Conservation (phyloP, 2,797 vertebrate genomes). For the Macrochelys suwanniensis region DNA sequence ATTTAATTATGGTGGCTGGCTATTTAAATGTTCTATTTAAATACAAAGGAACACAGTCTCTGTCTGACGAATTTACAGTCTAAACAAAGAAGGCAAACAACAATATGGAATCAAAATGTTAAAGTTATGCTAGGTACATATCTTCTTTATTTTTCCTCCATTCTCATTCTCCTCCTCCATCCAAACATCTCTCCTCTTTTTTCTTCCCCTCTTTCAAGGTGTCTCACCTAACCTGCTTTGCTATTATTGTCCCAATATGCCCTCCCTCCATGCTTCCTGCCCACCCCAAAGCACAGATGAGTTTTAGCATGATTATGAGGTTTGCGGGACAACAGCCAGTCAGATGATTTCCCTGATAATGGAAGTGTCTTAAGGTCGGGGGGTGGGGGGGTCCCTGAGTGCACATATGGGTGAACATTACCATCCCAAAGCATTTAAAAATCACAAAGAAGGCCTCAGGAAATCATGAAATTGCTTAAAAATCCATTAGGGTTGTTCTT, state of each 20-base stretch:
- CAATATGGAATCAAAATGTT: fast-evolving
- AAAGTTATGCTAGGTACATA: background rate
- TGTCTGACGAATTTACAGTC: fast-evolving
- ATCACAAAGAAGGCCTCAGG: background rate
- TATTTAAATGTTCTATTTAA: background rate
- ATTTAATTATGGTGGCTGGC: background rate
- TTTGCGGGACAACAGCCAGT: background rate
- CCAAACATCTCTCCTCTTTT: fast-evolving
- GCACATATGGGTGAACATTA: background rate
- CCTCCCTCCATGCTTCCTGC: fast-evolving
- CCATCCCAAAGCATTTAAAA: background rate
- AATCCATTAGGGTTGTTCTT: background rate
- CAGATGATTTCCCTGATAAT: background rate
- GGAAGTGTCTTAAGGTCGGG: background rate
- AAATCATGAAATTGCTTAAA: background rate
- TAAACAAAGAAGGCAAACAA: fast-evolving
- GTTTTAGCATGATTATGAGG: background rate
- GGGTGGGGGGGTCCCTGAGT: background rate
- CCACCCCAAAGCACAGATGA: background rate
- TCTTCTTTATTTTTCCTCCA: background rate
- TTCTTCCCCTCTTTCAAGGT: background rate
- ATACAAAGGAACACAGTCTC: background rate
- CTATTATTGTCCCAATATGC: background rate
- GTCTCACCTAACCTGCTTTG: fast-evolving
- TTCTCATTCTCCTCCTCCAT: background rate